Evolutionary conservation across 2,113 vertebrate species (phyloP), one percentile per base, ranked within the genome.

Genomic region (Pleuronectes platessa): DNA sequence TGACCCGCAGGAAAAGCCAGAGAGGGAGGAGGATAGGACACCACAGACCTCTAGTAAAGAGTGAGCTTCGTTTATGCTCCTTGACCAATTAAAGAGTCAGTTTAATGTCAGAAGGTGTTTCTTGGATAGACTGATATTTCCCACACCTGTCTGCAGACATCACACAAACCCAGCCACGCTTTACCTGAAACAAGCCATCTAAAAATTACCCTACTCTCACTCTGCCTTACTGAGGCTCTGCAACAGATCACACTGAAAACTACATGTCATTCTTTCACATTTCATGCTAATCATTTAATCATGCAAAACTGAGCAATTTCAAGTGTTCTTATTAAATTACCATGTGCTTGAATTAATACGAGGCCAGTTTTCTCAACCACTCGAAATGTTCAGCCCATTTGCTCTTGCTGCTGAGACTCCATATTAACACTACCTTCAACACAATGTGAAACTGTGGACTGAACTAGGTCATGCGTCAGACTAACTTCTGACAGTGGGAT

Each of bases 1-100:
- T 72, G 85, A 88, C 67, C 70, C 37, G 67, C 61, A 71, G 72
- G 56, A 40, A 31, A 31, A 31, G 31, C 31, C 31, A n/a, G 23
- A 51, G 21, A 51, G 65, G 24, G 31, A 23, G 31, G 40, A 56
- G 17, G n/a, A 27, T 2, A 3, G 62, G 58, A 24, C 20, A 42
- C 4, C 42, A 64, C 13, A 17, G 64, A 69, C 8, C 54, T 31
- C 24, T 58, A 24, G 66, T 24, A 47, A 26, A 68, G 15, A 67
- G 20, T 9, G 3, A 67, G 24, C 37, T 55, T 26, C 18, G 56
- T 78, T 83, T 24, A 40, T 23, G 37, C 53, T 69, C 17, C 45
- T 47, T 45, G 13, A 68, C 17, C 47, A 83, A 61, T 70, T 73
- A 72, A 62, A 54, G 35, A 74, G 15, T 80, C 26, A 13, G 53